A percentile compares a stretch with the other conserved stretches of the same genome.
phyloP scores from a whole-genome alignment of 2,888 invertebrate genomes.

The Pemphredon lugubris region DNA sequence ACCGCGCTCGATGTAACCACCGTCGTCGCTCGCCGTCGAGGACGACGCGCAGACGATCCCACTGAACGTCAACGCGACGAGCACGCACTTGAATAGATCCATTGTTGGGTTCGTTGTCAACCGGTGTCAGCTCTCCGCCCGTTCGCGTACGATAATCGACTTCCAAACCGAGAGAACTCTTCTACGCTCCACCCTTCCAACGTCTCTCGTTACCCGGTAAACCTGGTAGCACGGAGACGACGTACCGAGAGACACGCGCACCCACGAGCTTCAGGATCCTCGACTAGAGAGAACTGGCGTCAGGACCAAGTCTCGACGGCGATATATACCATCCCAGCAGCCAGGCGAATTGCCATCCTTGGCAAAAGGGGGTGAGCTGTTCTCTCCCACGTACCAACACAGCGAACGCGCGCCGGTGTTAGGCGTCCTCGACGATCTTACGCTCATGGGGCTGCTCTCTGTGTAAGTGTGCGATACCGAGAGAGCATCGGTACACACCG shows the following conservation, averaged over 20 bases:
- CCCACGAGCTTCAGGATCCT: slow-evolving; percentile 66
- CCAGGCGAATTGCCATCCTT: slow-evolving; percentile 51
- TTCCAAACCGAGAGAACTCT: too few relatives aligned
- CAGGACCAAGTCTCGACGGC: slow-evolving; percentile 60
- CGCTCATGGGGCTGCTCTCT: not conserved
- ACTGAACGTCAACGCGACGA: slow-evolving; percentile 52
- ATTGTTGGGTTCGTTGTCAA: slow-evolving; percentile 43
- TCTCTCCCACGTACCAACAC: slow-evolving; percentile 67
- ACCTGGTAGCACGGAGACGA: not conserved
- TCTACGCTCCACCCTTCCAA: too few relatives aligned
- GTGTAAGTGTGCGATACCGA: not conserved
- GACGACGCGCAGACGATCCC: slow-evolving; percentile 25
- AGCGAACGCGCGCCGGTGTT: too few relatives aligned
- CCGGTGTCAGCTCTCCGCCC: too few relatives aligned
- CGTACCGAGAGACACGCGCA: slow-evolving; percentile 56
- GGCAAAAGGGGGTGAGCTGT: slow-evolving; percentile 70
- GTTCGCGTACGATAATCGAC: too few relatives aligned
- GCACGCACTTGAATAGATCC: slow-evolving; percentile 62
- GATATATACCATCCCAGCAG: slow-evolving; percentile 73
- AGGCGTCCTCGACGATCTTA: too few relatives aligned
- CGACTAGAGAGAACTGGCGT: slow-evolving; percentile 73
- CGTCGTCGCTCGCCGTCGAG: slow-evolving; percentile 73
- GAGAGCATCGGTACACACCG: not conserved
- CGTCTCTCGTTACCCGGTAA: slow-evolving; percentile 11
- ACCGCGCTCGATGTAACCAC: slow-evolving; percentile 82